Evolutionary conservation across 2,888 invertebrate species (phyloP), one percentile per base, ranked within the genome.

Genomic region (Drosophila prostipennis): DNA sequence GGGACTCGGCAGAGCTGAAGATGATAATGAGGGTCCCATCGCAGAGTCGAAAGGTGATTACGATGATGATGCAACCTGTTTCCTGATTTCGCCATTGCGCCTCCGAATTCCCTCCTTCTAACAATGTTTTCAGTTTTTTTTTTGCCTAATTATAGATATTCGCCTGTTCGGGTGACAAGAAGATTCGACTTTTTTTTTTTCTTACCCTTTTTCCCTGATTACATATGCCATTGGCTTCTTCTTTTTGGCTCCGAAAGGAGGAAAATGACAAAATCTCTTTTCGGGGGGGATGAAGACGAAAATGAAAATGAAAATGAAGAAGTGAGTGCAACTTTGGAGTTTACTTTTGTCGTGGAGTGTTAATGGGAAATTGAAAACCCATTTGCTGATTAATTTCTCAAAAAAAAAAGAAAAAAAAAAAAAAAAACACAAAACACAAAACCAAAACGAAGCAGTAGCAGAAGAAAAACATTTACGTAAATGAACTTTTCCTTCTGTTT

Each of bases 371-470:
- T 82, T 82, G 87, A 82, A 82, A 82, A 82, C 87, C 82, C 82
- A 82, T 82, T 82, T 87, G 87, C 82, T 82, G 82, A 82, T 82
- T 82, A 87, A 82, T 87, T 82, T 85, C 86, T 76, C 78, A 79
- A 69, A 72, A 68, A 72, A 60, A 59, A 51, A 80, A 81, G n/a
- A 61, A 58, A 54, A 11, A 40, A 26, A 48, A 23, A 8, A 37
- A 37, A 34, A 32, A 19, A 19, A 19, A 19, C 19, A 19, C 19
- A 19, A 19, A 19, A 19, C 19, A 1, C 23, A 48, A 49, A 45
- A 67, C 42, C 48, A 63, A 52, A 58, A 56, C 48, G 46, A 26
- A 77, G 55, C 71, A 65, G 76, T 51, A 26, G 55, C 67, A 23
- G 29, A 59, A 68, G 58, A 43, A 72, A 72, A 74, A 73, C 86